Percentiles rank a stretch among this genome's conserved stretches.
phyloP scores from a whole-genome alignment of 2,797 vertebrate species.

The Mico argentatus region DNA sequence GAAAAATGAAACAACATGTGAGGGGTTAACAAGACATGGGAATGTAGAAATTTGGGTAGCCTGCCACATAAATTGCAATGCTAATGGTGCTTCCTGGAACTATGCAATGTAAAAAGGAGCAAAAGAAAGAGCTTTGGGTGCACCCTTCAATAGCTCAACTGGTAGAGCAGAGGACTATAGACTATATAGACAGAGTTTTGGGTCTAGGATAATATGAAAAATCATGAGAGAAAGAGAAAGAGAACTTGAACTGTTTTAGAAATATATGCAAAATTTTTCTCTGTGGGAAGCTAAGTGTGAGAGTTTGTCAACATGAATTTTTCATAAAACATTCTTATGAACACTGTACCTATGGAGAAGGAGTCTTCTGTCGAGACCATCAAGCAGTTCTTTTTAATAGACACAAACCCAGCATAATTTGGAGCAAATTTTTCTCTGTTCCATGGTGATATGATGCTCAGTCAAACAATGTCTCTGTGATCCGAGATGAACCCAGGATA shows the following conservation, averaged over 20 bases:
- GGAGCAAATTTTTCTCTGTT: not conserved
- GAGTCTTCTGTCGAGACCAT: not conserved
- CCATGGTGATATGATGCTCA: not conserved
- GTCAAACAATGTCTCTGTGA: not conserved
- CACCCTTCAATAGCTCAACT: not conserved
- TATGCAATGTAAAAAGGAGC: not conserved
- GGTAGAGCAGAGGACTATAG: not conserved
- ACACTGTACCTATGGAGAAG: not conserved
- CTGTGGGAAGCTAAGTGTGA: slow-evolving; percentile 9
- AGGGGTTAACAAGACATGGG: not conserved
- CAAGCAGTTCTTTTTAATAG: not conserved
- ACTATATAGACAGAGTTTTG: not conserved
- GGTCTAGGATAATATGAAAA: slow-evolving; percentile 13
- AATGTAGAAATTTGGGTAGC: not conserved
- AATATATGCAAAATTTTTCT: not conserved
- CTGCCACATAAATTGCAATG: not conserved
- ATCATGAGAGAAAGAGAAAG: not conserved
- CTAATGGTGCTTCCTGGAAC: not conserved
- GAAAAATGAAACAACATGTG: not conserved
- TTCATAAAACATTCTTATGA: slow-evolving; percentile 6
- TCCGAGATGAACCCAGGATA: not conserved
- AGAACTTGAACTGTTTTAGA: not conserved
- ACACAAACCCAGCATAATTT: not conserved
- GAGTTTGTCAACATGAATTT: slow-evolving; percentile 2
- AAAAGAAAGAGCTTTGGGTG: not conserved